Conservation (phyloP, 2,797 vertebrate species). For the Melanotaenia pygmaea region DNA sequence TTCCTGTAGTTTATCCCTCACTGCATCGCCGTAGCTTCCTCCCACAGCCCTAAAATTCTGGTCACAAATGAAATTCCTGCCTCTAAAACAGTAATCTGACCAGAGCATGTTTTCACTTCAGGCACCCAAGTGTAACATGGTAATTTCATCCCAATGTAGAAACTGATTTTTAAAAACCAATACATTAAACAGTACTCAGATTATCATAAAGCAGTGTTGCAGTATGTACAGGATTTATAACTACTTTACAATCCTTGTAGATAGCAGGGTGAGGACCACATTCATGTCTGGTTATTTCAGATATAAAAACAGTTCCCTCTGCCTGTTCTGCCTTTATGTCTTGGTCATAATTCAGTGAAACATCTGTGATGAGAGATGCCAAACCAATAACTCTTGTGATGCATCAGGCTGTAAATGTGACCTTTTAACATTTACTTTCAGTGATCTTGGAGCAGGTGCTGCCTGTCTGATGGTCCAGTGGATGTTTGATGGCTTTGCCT, state of each 20-base stretch:
- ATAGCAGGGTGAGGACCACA: neutral
- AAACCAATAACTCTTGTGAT: slow-evolving; percentile 24
- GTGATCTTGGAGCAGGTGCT: slow-evolving; percentile 41
- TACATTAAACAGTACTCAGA: neutral
- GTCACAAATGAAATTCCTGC: slow-evolving; percentile 13
- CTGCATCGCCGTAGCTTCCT: slow-evolving; percentile 36
- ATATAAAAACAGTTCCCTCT: slow-evolving; percentile 8
- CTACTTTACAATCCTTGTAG: neutral
- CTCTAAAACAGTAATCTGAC: slow-evolving; percentile 8
- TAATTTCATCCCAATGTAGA: neutral
- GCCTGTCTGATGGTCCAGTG: slow-evolving; percentile 25
- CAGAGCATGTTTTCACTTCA: neutral
- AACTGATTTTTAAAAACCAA: too few species aligned
- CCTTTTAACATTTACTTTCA: slow-evolving; percentile 50
- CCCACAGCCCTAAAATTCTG: slow-evolving; percentile 8
- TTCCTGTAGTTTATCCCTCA: slow-evolving; percentile 45
- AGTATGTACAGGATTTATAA: neutral
- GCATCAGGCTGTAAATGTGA: slow-evolving; percentile 10
- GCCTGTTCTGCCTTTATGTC: slow-evolving; percentile 26
- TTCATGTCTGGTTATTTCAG: neutral
- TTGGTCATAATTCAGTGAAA: slow-evolving; percentile 35
- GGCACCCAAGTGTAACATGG: neutral
- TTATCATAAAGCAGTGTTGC: neutral
- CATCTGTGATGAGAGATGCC: slow-evolving; percentile 46
- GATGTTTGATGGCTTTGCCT: slow-evolving; percentile 18